Percentiles rank a stretch among this genome's conserved stretches.
These are phyloP conservation scores for Diaperis boleti DNA, from an alignment of 2,888 invertebrate genomes.

Conservation along the genomic window DNA sequence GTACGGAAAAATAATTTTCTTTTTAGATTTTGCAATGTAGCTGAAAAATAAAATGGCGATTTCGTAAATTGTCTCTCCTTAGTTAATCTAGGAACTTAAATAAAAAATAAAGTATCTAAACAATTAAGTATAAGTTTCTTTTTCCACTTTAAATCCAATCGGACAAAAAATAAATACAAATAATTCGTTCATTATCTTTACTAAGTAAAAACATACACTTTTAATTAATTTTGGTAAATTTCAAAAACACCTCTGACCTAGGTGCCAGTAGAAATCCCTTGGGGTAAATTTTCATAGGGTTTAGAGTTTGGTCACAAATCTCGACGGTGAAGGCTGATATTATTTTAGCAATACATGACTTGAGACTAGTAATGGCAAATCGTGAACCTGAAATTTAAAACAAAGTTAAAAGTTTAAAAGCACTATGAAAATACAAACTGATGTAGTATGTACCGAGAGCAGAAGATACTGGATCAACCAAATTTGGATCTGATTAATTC, in stretches of 20 bases:
- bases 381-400: slow-evolving; percentile 27
- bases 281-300: slow-evolving; percentile 41
- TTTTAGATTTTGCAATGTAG: too few relatives aligned
- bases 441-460: neutral
- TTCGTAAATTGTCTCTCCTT: too few relatives aligned
- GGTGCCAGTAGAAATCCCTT: slow-evolving; percentile 43
- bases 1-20: too few relatives aligned
- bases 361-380: slow-evolving; percentile 33
- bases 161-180: too few relatives aligned
- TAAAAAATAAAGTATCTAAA: too few relatives aligned
- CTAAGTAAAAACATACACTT: too few relatives aligned
- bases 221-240: slow-evolving; percentile 18
- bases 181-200: too few relatives aligned
- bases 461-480: neutral
- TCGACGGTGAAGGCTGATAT: slow-evolving; percentile 44
- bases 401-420: neutral
- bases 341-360: slow-evolving; percentile 41
- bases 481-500: too few relatives aligned
- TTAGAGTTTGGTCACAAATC: slow-evolving; percentile 36
- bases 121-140: too few relatives aligned
- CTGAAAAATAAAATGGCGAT: too few relatives aligned
- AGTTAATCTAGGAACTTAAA: too few relatives aligned
- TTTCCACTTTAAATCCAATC: too few relatives aligned
- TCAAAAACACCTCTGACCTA: slow-evolving; percentile 33
- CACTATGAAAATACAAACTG: neutral